A percentile compares a stretch with the other conserved stretches of the same genome.
These are phyloP conservation scores for Trichoplusia ni DNA, from an alignment of 1,140 invertebrate genomes.

Conservation along the genomic window DNA sequence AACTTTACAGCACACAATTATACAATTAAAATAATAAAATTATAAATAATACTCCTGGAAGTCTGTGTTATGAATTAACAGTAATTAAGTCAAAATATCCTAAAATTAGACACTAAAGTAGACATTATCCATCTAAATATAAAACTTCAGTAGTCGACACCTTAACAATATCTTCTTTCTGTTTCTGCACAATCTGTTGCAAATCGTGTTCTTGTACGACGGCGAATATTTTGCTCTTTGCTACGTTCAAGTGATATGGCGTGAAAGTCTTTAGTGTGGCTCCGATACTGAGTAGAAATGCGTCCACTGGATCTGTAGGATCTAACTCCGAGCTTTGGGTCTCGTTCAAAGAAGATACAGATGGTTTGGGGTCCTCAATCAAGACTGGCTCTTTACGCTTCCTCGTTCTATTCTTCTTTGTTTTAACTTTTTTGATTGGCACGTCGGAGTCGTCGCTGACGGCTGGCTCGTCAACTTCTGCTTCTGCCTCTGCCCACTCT, in stretches of 20 bases:
- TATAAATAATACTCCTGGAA: no score
- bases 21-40: no score
- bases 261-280: conserved; percentile 71
- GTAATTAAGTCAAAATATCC: no score
- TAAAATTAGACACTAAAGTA: not conserved
- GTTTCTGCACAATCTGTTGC: conserved; percentile 69
- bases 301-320: conserved; percentile 64
- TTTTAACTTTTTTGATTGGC: conserved; percentile 43
- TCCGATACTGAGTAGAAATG: conserved; percentile 71
- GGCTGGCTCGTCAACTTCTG: not conserved
- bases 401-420: conserved; percentile 49
- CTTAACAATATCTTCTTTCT: conserved; percentile 45
- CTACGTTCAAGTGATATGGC: conserved; percentile 72
- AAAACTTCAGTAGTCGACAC: conserved; percentile 47
- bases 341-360: conserved; percentile 44
- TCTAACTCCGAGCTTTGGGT: conserved; percentile 53
- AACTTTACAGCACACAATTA: no score
- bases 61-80: no score
- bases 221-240: conserved; percentile 73
- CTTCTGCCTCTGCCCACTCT: conserved; percentile 15
- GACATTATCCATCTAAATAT: conserved; percentile 45
- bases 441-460: conserved; percentile 49
- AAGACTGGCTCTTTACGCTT: conserved; percentile 53
- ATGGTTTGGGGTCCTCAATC: conserved; percentile 49
- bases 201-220: conserved; percentile 75